These are phyloP conservation scores for Dendrolimus kikuchii DNA, from an alignment of 1,140 invertebrate genomes.

Conservation along the genomic window DNA sequence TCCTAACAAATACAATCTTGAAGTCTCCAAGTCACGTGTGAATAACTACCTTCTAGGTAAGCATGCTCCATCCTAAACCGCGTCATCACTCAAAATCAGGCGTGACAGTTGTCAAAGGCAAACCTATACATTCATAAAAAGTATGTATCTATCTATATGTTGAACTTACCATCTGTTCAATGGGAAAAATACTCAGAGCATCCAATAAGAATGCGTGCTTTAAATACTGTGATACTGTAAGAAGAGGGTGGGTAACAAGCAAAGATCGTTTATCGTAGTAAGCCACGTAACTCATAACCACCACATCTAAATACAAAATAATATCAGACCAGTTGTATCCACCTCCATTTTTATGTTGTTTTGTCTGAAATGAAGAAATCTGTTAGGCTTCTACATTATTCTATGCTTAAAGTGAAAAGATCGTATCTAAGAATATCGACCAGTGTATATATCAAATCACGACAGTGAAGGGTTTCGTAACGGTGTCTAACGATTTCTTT, in stretches of 20 bases:
- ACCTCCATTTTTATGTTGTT: constrained; percentile 28
- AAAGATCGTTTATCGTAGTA: constrained; percentile 57
- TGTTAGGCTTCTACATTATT: too few relatives aligned
- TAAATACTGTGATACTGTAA: constrained; percentile 51
- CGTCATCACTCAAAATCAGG: too few relatives aligned
- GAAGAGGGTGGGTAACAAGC: constrained; percentile 55
- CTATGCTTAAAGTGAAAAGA: too few relatives aligned
- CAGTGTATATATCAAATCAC: too few relatives aligned
- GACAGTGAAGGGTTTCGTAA: too few relatives aligned
- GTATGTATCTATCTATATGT: background rate
- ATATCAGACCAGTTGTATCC: constrained; percentile 36
- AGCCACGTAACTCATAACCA: constrained; percentile 61
- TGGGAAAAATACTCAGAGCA: constrained; percentile 51
- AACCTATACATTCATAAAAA: background rate
- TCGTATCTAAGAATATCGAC: too few relatives aligned
- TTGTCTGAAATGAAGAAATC: constrained; percentile 29
- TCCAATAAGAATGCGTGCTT: constrained; percentile 54
- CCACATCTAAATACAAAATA: constrained; percentile 47
- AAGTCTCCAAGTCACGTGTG: too few relatives aligned
- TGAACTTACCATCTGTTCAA: constrained; percentile 48
- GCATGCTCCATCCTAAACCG: too few relatives aligned
- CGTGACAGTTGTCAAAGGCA: too few relatives aligned
- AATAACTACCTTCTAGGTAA: too few relatives aligned
- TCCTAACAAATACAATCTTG: too few relatives aligned
- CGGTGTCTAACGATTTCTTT: too few relatives aligned